Conservation (phyloP, 2,113 vertebrate species). For the Tychaedon coryphoeus region DNA sequence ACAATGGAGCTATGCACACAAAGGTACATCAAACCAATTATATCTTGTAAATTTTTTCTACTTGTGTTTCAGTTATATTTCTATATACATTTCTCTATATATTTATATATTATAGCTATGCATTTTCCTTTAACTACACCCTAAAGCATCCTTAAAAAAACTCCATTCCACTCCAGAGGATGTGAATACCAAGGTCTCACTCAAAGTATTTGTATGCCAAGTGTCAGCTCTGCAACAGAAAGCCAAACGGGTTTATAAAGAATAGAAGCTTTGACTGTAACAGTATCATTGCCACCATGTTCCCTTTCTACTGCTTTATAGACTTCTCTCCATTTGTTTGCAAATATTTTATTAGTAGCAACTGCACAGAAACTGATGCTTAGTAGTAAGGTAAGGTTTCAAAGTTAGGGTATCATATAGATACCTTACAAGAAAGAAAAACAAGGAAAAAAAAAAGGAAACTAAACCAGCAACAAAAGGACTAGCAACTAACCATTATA, state of each 20-base stretch:
- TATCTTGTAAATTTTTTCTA: background rate
- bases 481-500: rapidly evolving
- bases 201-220: background rate
- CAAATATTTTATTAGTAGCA: background rate
- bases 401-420: background rate
- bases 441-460: background rate
- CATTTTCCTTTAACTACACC: background rate
- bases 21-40: background rate
- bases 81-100: background rate
- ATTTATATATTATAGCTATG: background rate
- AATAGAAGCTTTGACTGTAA: background rate
- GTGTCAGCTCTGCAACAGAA: background rate
- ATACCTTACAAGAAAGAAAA: background rate
- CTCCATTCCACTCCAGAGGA: rapidly evolving
- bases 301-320: background rate
- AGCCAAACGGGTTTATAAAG: background rate
- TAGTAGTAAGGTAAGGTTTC: background rate
- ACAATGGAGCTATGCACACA: background rate
- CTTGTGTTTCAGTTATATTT: background rate
- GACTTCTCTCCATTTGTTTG: background rate
- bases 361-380: background rate
- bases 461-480: background rate
- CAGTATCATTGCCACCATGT: rapidly evolving
- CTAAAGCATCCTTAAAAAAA: background rate
- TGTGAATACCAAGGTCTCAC: background rate